Evolutionary conservation across 2,113 vertebrate species (phyloP).

Genomic region (Equus quagga): DNA sequence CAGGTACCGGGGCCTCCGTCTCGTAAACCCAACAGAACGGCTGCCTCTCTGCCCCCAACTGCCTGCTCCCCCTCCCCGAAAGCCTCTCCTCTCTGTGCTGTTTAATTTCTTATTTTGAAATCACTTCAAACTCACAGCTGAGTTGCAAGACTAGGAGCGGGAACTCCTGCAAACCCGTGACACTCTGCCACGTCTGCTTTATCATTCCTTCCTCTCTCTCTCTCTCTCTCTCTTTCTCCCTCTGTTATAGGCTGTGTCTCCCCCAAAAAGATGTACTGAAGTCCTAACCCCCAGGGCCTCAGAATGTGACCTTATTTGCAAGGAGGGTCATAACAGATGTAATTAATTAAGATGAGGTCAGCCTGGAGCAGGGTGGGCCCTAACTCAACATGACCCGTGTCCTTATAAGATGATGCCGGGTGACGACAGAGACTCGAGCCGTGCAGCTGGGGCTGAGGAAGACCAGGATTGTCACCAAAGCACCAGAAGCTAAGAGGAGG

Average conservation of each 20-base stretch:
- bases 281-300: background rate
- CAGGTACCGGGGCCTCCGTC: accelerated
- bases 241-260: background rate
- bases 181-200: background rate
- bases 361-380: background rate
- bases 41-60: background rate
- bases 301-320: background rate
- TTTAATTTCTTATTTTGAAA: background rate
- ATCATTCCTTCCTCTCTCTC: background rate
- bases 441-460: background rate
- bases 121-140: background rate
- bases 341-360: background rate
- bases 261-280: background rate
- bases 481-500: background rate
- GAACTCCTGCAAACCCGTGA: background rate
- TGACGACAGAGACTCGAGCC: background rate
- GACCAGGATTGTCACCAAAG: background rate
- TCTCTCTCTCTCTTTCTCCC: background rate
- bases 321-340: background rate
- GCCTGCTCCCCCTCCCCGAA: too few species aligned
- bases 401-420: background rate
- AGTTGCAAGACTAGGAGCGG: background rate
- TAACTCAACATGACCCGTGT: background rate
- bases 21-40: background rate
- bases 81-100: background rate